phyloP scores from a whole-genome alignment of 2,113 vertebrate species.

The Odocoileus virginianus region DNA sequence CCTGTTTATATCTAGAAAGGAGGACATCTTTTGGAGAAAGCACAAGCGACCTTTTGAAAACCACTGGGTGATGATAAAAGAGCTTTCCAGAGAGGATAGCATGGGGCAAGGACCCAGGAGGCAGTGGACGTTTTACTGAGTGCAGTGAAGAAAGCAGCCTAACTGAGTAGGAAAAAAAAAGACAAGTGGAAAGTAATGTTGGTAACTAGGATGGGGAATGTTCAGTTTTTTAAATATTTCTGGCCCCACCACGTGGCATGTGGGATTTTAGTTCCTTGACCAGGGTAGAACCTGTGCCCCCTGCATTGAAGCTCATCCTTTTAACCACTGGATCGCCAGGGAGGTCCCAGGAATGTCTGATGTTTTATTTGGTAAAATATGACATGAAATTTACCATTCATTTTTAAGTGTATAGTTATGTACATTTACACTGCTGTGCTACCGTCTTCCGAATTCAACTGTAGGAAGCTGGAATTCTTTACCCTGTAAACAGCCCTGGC shows the following conservation, averaged over 20 bases:
- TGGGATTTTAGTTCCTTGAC: background rate
- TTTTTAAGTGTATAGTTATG: background rate
- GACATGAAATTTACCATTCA: background rate
- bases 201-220: background rate
- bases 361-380: background rate
- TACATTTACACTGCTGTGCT: background rate
- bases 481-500: background rate
- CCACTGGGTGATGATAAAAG: background rate
- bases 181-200: background rate
- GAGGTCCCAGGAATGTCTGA: background rate
- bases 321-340: background rate
- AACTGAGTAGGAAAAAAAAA: background rate
- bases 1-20: background rate
- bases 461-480: background rate
- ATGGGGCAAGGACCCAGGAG: background rate
- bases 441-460: background rate
- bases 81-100: background rate
- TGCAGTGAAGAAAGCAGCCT: background rate
- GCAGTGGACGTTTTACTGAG: background rate
- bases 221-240: background rate
- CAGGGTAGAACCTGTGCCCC: background rate
- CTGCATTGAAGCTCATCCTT: background rate
- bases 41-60: background rate
- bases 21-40: background rate
- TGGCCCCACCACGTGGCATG: background rate